Evolutionary conservation across 92 coral and sea anemone species (phyloP).

Genomic region (Desmophyllum pertusum): DNA sequence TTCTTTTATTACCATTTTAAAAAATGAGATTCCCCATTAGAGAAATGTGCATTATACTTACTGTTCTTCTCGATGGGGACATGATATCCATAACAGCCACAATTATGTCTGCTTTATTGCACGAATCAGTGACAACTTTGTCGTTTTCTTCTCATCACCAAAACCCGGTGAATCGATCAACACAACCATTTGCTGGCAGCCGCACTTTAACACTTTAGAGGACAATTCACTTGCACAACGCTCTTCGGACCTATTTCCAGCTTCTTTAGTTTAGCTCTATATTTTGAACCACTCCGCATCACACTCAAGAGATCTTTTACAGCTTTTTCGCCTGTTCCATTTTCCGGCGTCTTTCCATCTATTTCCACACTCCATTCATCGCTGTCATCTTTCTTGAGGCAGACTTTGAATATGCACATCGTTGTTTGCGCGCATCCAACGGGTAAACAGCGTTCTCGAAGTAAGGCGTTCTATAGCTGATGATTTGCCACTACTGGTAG

Average conservation of each 20-base stretch:
- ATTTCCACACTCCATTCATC: not conserved
- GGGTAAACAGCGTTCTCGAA: not conserved
- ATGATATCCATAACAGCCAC: constrained; percentile 3
- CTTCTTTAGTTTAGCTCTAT: not conserved
- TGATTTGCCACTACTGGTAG: constrained; percentile 6
- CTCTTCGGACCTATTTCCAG: not conserved
- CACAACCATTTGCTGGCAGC: not conserved
- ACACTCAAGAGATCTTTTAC: not conserved
- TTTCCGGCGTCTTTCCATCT: no score
- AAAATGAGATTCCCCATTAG: no score
- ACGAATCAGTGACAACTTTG: not conserved
- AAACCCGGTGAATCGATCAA: constrained; percentile 6
- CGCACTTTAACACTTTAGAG: not conserved
- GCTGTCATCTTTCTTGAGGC: no score
- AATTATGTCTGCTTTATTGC: constrained; percentile 2
- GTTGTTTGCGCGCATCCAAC: not conserved
- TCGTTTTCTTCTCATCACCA: not conserved
- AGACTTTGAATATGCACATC: not conserved
- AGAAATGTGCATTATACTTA: no score
- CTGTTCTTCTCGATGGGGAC: not conserved
- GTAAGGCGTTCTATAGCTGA: constrained; percentile 15
- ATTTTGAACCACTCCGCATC: not conserved
- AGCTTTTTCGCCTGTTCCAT: not conserved
- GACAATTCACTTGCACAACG: not conserved
- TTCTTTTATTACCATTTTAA: no score